Percentiles rank a stretch among this genome's conserved stretches.
Evolutionary conservation across 2,113 vertebrate species (phyloP).

Genomic region (Amazona guildingii): DNA sequence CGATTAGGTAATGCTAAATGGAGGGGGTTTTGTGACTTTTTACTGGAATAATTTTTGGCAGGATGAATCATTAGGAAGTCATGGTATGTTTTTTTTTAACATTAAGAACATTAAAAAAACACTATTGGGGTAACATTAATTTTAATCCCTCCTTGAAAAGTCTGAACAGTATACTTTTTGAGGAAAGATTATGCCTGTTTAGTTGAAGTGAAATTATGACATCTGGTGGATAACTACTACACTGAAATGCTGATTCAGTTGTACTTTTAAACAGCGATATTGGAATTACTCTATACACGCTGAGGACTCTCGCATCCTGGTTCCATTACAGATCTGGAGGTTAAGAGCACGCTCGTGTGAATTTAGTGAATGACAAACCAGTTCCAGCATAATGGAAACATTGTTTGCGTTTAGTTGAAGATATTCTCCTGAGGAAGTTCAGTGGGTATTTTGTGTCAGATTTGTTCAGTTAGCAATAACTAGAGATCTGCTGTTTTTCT

Average conservation of each 20-base stretch:
- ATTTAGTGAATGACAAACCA: constrained; percentile 9
- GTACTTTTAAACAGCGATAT: not conserved
- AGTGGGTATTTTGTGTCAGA: not conserved
- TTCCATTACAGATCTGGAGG: not conserved
- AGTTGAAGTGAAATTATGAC: not conserved
- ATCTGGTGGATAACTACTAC: not conserved
- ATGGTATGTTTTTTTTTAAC: not conserved
- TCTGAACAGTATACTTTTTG: not conserved
- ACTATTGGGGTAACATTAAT: not conserved
- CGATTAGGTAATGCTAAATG: not conserved
- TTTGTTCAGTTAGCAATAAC: not conserved
- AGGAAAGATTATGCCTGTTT: not conserved
- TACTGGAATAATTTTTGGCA: not conserved
- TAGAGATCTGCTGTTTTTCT: not conserved
- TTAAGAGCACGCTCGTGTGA: not conserved
- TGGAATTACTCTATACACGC: not conserved
- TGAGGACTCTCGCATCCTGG: not conserved
- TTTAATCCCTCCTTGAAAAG: not conserved
- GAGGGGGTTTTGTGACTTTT: not conserved
- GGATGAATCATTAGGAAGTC: not conserved
- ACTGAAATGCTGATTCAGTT: not conserved
- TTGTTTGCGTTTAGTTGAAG: not conserved
- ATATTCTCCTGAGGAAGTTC: not conserved
- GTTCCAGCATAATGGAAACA: not conserved
- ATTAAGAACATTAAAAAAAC: not conserved